phyloP scores from a whole-genome alignment of 2,888 invertebrate species.

The Heliconius hortense region DNA sequence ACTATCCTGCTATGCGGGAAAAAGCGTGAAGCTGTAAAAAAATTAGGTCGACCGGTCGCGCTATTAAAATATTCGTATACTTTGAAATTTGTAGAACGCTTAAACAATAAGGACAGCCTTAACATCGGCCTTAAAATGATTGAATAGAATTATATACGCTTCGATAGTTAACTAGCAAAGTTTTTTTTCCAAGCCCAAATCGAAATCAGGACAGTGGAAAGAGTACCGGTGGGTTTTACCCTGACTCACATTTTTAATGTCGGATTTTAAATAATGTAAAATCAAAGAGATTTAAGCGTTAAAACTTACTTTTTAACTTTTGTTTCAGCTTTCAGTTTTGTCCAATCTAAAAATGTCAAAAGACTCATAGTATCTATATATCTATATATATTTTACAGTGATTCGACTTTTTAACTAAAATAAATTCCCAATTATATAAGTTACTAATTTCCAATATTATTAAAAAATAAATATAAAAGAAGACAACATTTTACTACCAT shows the following conservation, averaged over 20 bases:
- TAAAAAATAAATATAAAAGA: conserved; percentile 26
- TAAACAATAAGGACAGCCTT: conserved; percentile 24
- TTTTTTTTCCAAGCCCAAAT: conserved; percentile 17
- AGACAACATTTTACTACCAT: conserved; percentile 35
- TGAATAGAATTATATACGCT: conserved; percentile 23
- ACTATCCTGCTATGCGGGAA: too few species aligned
- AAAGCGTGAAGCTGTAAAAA: neutral
- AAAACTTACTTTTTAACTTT: too few species aligned
- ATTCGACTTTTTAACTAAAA: neutral
- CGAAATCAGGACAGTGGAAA: neutral
- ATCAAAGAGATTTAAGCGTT: neutral
- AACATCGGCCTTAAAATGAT: conserved; percentile 22
- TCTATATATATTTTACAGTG: too few species aligned
- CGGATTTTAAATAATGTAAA: neutral
- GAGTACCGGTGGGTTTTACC: conserved; percentile 11
- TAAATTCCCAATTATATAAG: too few species aligned
- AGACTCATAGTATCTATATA: too few species aligned
- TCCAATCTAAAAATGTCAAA: too few species aligned
- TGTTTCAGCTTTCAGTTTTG: neutral
- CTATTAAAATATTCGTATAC: neutral
- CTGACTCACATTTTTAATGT: conserved; percentile 21
- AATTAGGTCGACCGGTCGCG: neutral
- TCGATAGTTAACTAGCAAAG: conserved; percentile 24
- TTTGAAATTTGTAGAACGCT: conserved; percentile 4
- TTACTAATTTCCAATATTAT: neutral